phyloP scores from a whole-genome alignment of 2,797 vertebrate genomes.

The Enteromius viviparus region DNA sequence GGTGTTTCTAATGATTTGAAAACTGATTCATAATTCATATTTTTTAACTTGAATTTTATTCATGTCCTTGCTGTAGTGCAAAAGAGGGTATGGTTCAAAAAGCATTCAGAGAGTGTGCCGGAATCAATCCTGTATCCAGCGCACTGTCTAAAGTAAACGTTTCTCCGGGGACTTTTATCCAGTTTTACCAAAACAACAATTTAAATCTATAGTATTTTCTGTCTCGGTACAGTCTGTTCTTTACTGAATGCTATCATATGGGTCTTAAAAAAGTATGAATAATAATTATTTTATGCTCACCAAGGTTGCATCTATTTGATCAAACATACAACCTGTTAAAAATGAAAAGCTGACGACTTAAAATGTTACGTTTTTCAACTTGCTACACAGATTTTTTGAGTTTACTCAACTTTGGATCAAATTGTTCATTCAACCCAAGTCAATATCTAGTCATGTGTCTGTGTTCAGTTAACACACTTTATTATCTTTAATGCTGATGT shows the following conservation, averaged over 20 bases:
- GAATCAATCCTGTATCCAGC: not conserved
- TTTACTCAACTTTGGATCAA: no score
- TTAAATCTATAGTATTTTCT: not conserved
- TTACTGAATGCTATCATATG: not conserved
- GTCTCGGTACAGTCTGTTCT: not conserved
- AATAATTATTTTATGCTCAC: not conserved
- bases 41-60: slow-evolving; percentile 27
- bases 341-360: no score
- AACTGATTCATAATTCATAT: slow-evolving; percentile 37
- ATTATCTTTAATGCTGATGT: no score
- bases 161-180: not conserved
- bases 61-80: not conserved
- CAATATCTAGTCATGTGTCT: no score
- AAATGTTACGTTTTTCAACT: no score
- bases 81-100: not conserved
- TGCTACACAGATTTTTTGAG: no score
- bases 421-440: no score
- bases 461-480: no score
- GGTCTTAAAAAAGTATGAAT: no score
- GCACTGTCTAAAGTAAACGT: not conserved
- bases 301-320: not conserved
- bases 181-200: not conserved
- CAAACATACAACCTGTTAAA: not conserved
- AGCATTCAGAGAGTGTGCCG: not conserved
- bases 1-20: slow-evolving; percentile 29